A percentile compares a stretch with the other conserved stretches of the same genome.
Conservation (phyloP, 1,140 invertebrate species). For the Drosophila bifasciata region DNA sequence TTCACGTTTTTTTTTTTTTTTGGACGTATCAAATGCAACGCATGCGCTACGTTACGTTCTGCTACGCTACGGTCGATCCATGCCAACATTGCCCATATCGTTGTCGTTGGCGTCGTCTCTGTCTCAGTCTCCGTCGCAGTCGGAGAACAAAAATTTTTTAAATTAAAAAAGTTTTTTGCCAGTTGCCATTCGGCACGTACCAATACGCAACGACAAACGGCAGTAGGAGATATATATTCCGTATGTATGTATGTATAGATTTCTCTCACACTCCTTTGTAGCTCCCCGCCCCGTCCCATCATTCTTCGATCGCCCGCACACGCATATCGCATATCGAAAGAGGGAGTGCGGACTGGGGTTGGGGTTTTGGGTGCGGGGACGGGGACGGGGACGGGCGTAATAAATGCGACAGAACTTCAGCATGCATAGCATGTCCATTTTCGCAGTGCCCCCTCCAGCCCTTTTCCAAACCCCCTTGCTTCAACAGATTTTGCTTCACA, state of each 20-base stretch:
- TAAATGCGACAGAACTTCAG: constrained; percentile 75
- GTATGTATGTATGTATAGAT: constrained; percentile 33
- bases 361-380: neutral
- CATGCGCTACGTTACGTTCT: constrained; percentile 54
- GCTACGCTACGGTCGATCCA: constrained; percentile 18
- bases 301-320: constrained; percentile 3
- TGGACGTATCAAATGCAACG: constrained; percentile 70
- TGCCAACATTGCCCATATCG: constrained; percentile 22
- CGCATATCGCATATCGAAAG: no score
- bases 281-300: neutral
- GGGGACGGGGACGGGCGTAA: constrained; percentile 54
- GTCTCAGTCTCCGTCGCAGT: constrained; percentile 10
- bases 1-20: constrained; percentile 25
- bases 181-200: constrained; percentile 77
- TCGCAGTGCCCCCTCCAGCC: constrained; percentile 25
- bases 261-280: constrained; percentile 7
- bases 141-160: constrained; percentile 70
- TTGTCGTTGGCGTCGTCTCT: constrained; percentile 5
- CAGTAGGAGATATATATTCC: constrained; percentile 41
- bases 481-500: constrained; percentile 58
- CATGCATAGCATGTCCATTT: constrained; percentile 80
- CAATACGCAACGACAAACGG: constrained; percentile 77
- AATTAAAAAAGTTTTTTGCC: constrained; percentile 79
- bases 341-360: constrained; percentile 13
- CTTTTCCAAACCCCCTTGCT: neutral